Evolutionary conservation across 2,797 vertebrate genomes (phyloP).

Genomic region (Enoplosus armatus): DNA sequence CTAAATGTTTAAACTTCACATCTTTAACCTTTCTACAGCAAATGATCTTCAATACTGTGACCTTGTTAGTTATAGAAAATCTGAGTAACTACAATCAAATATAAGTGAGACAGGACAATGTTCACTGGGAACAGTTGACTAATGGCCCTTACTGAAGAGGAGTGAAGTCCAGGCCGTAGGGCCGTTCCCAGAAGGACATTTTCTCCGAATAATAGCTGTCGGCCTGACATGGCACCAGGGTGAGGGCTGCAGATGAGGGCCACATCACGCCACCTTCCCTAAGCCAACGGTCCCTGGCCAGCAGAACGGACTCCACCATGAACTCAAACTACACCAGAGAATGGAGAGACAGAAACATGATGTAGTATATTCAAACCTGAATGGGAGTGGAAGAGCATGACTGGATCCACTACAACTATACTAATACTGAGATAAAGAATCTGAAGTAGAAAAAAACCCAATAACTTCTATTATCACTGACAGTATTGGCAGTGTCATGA

Average conservation of each 20-base stretch:
- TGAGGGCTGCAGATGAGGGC: slow-evolving; percentile 85
- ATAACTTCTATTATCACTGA: background rate
- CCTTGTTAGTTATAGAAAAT: background rate
- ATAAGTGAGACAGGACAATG: background rate
- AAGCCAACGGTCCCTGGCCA: slow-evolving; percentile 84
- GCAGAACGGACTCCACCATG: slow-evolving; percentile 90
- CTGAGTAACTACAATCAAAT: background rate
- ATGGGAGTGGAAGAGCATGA: background rate
- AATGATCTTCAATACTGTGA: background rate
- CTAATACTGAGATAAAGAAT: background rate
- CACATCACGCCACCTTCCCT: slow-evolving; percentile 85
- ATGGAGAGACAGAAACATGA: background rate
- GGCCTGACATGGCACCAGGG: slow-evolving; percentile 87
- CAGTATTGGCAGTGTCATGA: background rate
- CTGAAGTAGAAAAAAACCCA: background rate
- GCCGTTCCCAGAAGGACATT: slow-evolving; percentile 87
- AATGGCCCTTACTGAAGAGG: slow-evolving; percentile 83
- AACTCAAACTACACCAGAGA: slow-evolving; percentile 85
- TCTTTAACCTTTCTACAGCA: background rate
- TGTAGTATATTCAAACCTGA: background rate
- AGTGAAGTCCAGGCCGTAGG: slow-evolving; percentile 88
- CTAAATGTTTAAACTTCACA: background rate
- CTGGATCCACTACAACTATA: background rate
- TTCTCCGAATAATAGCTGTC: slow-evolving; percentile 84
- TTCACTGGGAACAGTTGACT: slow-evolving; percentile 14